Evolutionary conservation across 2,888 invertebrate species (phyloP).

Genomic region (Choristoneura rosaceana): DNA sequence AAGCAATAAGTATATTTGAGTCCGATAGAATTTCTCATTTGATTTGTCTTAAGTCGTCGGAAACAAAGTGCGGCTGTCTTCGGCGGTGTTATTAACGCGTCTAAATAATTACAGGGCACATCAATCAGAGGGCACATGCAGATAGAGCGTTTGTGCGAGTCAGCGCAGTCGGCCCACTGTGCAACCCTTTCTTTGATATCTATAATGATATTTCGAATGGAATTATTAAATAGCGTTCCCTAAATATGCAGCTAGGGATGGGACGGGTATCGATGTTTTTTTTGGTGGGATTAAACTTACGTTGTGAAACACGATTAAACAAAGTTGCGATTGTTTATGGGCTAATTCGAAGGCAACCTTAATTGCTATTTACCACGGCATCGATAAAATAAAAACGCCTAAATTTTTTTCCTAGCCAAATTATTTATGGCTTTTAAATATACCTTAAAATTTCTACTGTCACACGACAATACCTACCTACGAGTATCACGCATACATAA

Average conservation of each 20-base stretch:
- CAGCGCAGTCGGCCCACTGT: conserved; percentile 79
- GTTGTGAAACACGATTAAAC: background rate
- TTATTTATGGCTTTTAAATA: too few species aligned
- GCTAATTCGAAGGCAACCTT: background rate
- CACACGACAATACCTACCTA: too few species aligned
- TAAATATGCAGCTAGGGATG: conserved; percentile 59
- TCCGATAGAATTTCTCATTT: conserved; percentile 84
- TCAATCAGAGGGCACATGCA: conserved; percentile 84
- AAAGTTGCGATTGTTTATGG: background rate
- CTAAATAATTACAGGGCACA: conserved; percentile 85
- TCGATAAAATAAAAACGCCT: too few species aligned
- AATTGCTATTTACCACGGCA: too few species aligned
- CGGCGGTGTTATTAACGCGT: conserved; percentile 85
- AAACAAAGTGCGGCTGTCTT: conserved; percentile 83
- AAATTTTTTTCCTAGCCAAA: too few species aligned
- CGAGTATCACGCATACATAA: too few species aligned
- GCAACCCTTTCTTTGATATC: conserved; percentile 84
- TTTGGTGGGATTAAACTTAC: background rate
- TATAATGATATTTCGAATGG: conserved; percentile 79
- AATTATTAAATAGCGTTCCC: conserved; percentile 71
- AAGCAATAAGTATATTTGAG: conserved; percentile 79
- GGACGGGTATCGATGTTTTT: conserved; percentile 49
- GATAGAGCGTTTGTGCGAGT: conserved; percentile 84
- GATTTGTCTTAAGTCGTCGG: conserved; percentile 84
- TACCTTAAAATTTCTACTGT: too few species aligned